Percentiles rank a stretch among this genome's conserved stretches.
phyloP scores from a whole-genome alignment of 92 coral and sea anemone genomes.

The Phenganax stokvisi region DNA sequence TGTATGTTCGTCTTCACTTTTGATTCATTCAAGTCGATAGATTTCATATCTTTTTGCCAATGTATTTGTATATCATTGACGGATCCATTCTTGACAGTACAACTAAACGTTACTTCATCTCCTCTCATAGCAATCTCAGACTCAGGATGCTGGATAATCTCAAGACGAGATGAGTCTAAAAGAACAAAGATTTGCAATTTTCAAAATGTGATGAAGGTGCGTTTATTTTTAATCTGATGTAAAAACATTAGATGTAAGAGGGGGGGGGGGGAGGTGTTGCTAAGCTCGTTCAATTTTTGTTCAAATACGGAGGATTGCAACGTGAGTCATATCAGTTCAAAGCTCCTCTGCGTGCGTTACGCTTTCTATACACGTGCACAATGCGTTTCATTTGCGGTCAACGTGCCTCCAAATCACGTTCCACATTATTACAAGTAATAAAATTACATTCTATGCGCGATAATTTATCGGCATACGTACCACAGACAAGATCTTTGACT shows the following conservation, averaged over 20 bases:
- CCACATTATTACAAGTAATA: neutral
- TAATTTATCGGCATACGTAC: neutral
- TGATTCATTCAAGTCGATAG: constrained; percentile 4
- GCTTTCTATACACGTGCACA: neutral
- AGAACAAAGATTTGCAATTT: neutral
- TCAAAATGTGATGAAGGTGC: neutral
- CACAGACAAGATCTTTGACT: constrained; percentile 30
- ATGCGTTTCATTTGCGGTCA: neutral
- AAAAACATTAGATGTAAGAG: neutral
- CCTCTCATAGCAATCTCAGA: constrained; percentile 23
- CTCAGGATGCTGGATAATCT: constrained; percentile 13
- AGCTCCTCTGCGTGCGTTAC: neutral
- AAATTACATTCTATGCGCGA: neutral
- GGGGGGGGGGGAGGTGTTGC: too few species aligned
- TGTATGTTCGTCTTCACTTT: constrained; percentile 17
- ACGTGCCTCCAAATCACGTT: neutral
- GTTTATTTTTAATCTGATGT: neutral
- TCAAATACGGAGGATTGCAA: too few species aligned
- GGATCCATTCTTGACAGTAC: constrained; percentile 35
- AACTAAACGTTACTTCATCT: constrained; percentile 16
- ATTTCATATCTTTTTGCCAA: constrained; percentile 29
- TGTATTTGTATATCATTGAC: constrained; percentile 10
- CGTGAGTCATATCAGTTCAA: too few species aligned
- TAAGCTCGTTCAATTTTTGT: too few species aligned
- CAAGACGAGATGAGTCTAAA: constrained; percentile 27